A percentile compares a stretch with the other conserved stretches of the same genome.
Conservation (phyloP, 2,797 vertebrate genomes). For the Lepilemur ruficaudatus region DNA sequence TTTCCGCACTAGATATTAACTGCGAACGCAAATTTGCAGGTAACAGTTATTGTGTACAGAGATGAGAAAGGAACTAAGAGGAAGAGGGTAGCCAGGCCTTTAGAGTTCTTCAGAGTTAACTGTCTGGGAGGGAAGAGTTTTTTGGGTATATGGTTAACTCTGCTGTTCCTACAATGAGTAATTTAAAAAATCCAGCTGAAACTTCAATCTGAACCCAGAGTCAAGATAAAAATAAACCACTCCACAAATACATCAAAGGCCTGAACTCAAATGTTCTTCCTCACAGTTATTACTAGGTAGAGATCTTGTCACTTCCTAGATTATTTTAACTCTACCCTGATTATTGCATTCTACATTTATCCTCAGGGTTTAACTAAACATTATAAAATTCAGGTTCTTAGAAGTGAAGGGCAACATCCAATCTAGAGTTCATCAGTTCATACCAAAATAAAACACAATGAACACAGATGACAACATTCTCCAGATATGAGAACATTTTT, state of each 20-base stretch:
- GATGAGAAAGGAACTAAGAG: background rate
- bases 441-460: slow-evolving; percentile 61
- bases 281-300: background rate
- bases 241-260: slow-evolving; percentile 19
- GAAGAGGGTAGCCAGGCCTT: background rate
- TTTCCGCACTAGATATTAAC: background rate
- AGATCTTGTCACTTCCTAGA: background rate
- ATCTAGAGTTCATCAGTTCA: slow-evolving; percentile 55
- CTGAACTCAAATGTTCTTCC: background rate
- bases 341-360: slow-evolving; percentile 67
- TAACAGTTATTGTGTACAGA: background rate
- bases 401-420: background rate
- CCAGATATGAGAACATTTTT: background rate
- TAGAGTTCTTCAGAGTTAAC: background rate
- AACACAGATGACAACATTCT: background rate
- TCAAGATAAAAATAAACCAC: slow-evolving; percentile 46
- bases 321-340: slow-evolving; percentile 62
- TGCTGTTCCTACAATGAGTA: background rate
- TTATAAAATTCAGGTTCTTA: background rate
- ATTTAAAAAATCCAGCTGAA: background rate
- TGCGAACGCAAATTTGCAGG: background rate
- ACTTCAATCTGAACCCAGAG: background rate
- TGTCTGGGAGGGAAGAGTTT: background rate
- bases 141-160: background rate
- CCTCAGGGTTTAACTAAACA: slow-evolving; percentile 42